phyloP scores from a whole-genome alignment of 2,113 vertebrate species.

The Cranoglanis bouderius region DNA sequence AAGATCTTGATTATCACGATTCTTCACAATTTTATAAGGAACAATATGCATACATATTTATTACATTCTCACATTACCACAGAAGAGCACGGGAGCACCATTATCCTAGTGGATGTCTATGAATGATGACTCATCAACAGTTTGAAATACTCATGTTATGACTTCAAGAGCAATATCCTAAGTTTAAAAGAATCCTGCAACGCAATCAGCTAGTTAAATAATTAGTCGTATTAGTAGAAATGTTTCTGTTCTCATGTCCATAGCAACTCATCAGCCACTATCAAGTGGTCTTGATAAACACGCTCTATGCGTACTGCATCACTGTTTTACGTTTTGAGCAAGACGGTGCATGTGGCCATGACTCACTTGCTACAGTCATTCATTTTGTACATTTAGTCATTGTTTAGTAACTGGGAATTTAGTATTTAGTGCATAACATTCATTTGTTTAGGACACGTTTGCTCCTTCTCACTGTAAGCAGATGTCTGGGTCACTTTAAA shows the following conservation, averaged over 20 bases:
- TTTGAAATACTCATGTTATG: neutral
- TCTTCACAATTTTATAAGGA: neutral
- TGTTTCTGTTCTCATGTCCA: neutral
- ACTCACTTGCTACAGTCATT: neutral
- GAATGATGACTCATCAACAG: neutral
- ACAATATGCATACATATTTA: neutral
- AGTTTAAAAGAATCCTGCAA: neutral
- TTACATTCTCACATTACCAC: neutral
- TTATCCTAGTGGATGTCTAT: neutral
- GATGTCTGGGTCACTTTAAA: neutral
- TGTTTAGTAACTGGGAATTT: neutral
- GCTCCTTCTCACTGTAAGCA: neutral
- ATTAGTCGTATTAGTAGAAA: neutral
- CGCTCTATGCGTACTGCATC: neutral
- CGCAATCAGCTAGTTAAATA: neutral
- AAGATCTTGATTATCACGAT: neutral
- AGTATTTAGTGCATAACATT: neutral
- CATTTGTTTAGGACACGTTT: neutral
- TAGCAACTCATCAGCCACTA: neutral
- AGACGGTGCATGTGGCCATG: conserved; percentile 1
- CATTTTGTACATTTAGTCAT: conserved; percentile 1
- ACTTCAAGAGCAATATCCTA: neutral
- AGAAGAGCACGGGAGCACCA: neutral
- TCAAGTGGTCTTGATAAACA: neutral
- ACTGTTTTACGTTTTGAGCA: neutral